A percentile compares a stretch with the other conserved stretches of the same genome.
Conservation (phyloP, 2,113 vertebrate genomes). For the Brachyhypopomus occidentalis region DNA sequence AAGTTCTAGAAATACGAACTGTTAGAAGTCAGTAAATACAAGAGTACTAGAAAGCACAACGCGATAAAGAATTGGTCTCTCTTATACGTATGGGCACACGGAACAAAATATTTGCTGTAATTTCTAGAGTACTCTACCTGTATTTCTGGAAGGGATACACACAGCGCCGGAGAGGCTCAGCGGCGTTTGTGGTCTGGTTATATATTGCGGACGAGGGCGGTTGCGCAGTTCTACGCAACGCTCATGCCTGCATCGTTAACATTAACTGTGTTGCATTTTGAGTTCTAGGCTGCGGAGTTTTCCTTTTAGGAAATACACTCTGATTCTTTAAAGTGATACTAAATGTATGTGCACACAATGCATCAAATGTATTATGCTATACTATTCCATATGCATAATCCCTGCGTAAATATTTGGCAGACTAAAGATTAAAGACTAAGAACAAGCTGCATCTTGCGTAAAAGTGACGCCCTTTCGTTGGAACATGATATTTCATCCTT, state of each 20-base stretch:
- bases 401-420: no score
- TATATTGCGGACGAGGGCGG: slow-evolving; percentile 49
- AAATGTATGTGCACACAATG: no score
- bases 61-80: not conserved
- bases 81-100: not conserved
- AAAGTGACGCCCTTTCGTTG: no score
- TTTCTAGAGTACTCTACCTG: slow-evolving; percentile 44
- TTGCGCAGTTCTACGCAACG: slow-evolving; percentile 34
- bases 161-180: slow-evolving; percentile 33
- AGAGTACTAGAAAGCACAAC: not conserved
- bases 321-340: no score
- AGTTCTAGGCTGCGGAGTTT: no score
- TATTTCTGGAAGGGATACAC: not conserved
- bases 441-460: no score
- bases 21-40: not conserved
- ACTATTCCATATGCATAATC: not conserved
- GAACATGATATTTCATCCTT: no score
- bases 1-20: not conserved
- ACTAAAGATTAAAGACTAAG: not conserved
- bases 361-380: not conserved
- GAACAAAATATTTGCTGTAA: not conserved
- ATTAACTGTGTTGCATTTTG: not conserved
- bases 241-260: not conserved
- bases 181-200: slow-evolving; percentile 39
- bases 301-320: not conserved